phyloP scores from a whole-genome alignment of 2,888 invertebrate species.

The Acanthopleura granulata region DNA sequence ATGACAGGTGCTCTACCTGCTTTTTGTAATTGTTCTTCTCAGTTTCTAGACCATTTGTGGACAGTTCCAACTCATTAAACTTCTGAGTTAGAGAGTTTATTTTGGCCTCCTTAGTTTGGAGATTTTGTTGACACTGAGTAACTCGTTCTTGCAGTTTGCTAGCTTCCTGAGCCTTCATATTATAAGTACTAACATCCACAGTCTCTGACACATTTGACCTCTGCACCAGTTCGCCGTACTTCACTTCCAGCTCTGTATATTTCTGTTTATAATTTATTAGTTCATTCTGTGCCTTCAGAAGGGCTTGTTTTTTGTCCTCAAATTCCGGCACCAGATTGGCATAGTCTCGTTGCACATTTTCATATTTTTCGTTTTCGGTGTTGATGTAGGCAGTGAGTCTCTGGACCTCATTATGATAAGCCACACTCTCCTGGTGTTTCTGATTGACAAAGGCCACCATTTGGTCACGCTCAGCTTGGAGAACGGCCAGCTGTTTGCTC shows the following conservation, averaged over 20 bases:
- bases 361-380: conserved; percentile 50
- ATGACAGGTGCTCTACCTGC: conserved; percentile 61
- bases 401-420: conserved; percentile 89
- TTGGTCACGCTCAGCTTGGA: conserved; percentile 68
- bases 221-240: conserved; percentile 57
- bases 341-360: conserved; percentile 59
- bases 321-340: conserved; percentile 62
- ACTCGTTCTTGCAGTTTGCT: conserved; percentile 40
- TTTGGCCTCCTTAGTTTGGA: conserved; percentile 36
- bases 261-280: conserved; percentile 64
- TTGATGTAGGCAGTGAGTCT: conserved; percentile 72
- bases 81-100: conserved; percentile 45
- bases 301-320: conserved; percentile 67
- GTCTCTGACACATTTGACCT: conserved; percentile 46
- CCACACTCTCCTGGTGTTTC: conserved; percentile 87
- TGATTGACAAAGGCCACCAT: conserved; percentile 75
- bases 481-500: conserved; percentile 81
- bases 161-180: conserved; percentile 46
- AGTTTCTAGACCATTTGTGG: conserved; percentile 41
- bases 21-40: conserved; percentile 57
- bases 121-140: conserved; percentile 22
- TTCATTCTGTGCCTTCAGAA: conserved; percentile 68
- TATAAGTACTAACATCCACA: conserved; percentile 43
- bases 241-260: conserved; percentile 62
- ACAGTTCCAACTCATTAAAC: conserved; percentile 50